A percentile compares a stretch with the other conserved stretches of the same genome.
Conservation (phyloP, 2,888 invertebrate genomes). For the Aspidiotus destructor region DNA sequence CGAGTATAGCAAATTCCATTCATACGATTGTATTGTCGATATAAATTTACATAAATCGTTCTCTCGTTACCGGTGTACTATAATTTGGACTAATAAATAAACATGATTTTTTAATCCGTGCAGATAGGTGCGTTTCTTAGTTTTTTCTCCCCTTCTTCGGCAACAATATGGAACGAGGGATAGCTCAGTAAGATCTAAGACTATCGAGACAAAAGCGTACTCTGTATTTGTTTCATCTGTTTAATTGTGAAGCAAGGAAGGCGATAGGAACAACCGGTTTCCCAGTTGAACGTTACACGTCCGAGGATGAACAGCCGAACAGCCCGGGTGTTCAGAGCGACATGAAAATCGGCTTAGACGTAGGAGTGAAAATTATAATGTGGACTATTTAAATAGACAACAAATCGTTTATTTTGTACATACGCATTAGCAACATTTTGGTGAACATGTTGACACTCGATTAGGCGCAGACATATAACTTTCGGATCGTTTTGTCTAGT, state of each 20-base stretch:
- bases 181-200: no score
- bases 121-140: neutral
- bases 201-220: neutral
- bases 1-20: neutral
- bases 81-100: slow-evolving; percentile 2
- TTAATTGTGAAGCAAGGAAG: neutral
- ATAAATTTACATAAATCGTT: neutral
- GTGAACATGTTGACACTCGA: slow-evolving; percentile 2
- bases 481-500: neutral
- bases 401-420: neutral
- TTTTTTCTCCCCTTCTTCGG: neutral
- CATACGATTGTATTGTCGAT: neutral
- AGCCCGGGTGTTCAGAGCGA: neutral
- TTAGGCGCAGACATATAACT: neutral
- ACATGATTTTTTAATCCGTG: neutral
- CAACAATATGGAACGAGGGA: neutral
- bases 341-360: slow-evolving; percentile 1
- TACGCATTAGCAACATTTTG: slow-evolving; percentile 3
- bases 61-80: neutral
- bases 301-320: no score
- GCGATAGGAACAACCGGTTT: neutral
- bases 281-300: neutral
- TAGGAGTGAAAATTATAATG: neutral
- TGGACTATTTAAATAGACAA: neutral
- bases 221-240: neutral